phyloP scores from a whole-genome alignment of 1,140 invertebrate genomes.

The Sinonovacula constricta region DNA sequence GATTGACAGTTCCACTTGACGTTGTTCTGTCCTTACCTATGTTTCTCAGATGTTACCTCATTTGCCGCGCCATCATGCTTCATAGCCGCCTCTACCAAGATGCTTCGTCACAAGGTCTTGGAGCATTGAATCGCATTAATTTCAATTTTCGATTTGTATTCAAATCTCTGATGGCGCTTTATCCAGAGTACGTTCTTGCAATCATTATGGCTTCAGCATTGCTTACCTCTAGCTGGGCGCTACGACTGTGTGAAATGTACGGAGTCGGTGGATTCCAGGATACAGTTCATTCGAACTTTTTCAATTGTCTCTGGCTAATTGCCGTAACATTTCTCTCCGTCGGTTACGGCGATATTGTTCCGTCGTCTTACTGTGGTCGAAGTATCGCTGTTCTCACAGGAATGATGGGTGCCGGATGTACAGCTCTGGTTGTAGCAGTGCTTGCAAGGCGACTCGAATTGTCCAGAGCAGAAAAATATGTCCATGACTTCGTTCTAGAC shows the following conservation, averaged over 20 bases:
- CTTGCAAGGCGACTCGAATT: conserved; percentile 77
- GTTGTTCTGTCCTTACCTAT: conserved; percentile 76
- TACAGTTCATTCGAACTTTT: conserved; percentile 65
- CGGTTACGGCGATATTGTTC: conserved; percentile 78
- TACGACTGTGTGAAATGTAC: conserved; percentile 74
- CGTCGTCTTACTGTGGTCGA: conserved; percentile 76
- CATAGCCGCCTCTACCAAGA: conserved; percentile 76
- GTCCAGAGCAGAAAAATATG: conserved; percentile 76
- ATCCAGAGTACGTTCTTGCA: conserved; percentile 75
- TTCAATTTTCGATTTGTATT: conserved; percentile 78
- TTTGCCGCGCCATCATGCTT: conserved; percentile 74
- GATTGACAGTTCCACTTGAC: conserved; percentile 63
- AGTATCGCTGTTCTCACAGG: conserved; percentile 76
- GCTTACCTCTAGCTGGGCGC: conserved; percentile 74
- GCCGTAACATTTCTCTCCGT: conserved; percentile 77
- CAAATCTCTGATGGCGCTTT: conserved; percentile 78
- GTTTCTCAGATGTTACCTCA: conserved; percentile 76
- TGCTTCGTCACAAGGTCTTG: conserved; percentile 76
- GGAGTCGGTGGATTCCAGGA: conserved; percentile 56
- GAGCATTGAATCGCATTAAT: conserved; percentile 76
- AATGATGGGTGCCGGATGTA: conserved; percentile 77
- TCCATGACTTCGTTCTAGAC: conserved; percentile 77
- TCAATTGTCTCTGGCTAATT: conserved; percentile 77
- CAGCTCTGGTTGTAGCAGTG: conserved; percentile 78
- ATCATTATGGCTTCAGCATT: conserved; percentile 73